Conservation (phyloP, 2,113 vertebrate genomes). For the Tupaia tana region DNA sequence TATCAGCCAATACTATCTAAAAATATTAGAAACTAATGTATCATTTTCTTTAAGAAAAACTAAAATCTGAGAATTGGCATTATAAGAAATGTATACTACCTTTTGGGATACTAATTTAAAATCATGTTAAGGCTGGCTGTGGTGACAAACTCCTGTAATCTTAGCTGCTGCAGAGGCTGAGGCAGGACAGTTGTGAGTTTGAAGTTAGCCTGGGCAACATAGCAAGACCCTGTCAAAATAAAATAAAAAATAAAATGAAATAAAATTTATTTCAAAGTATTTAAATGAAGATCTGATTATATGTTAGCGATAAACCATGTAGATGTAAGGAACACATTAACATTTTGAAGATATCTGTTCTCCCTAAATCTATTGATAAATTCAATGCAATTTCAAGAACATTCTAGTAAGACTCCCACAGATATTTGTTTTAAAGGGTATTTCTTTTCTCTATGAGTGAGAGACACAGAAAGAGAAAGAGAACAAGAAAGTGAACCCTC, state of each 20-base stretch:
- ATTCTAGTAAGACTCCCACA: not conserved
- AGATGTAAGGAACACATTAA: not conserved
- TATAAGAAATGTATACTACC: not conserved
- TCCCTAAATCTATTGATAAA: not conserved
- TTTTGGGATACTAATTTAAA: not conserved
- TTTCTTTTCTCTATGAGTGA: too few species aligned
- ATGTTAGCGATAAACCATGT: conserved; percentile 1
- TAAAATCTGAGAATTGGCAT: not conserved
- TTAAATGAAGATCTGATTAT: not conserved
- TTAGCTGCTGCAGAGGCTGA: too few species aligned
- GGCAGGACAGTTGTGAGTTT: too few species aligned
- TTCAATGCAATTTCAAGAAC: not conserved
- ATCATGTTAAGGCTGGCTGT: not conserved
- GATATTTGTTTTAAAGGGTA: too few species aligned
- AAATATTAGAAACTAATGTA: not conserved
- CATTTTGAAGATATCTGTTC: not conserved
- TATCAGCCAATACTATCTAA: not conserved
- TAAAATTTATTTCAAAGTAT: not conserved
- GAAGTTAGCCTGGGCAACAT: too few species aligned
- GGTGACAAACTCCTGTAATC: too few species aligned
- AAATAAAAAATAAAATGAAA: too few species aligned
- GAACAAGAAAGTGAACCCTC: too few species aligned
- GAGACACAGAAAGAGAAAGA: too few species aligned
- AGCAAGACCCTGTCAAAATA: too few species aligned
- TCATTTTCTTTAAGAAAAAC: not conserved